Evolutionary conservation across 2,888 invertebrate genomes (phyloP), one percentile per base, ranked within the genome.

Genomic region (Euclidia mi): DNA sequence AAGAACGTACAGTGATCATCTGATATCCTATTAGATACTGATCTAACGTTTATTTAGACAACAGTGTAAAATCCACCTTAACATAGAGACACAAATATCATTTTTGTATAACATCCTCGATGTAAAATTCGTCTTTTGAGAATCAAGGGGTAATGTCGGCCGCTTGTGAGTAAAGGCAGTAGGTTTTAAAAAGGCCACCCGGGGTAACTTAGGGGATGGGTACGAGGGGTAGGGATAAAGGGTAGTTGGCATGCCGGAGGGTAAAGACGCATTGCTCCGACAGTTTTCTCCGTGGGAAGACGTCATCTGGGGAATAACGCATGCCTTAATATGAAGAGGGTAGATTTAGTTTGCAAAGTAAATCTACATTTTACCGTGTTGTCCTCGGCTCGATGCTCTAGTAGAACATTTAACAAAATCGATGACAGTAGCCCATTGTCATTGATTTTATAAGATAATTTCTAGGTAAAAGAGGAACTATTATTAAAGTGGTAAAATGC

Each of bases 141-240:
- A 86, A 81, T 85, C 65, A 68, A 72, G 76, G 56, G 46, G 63
- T 76, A 76, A 76, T 80, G 81, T 74, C 82, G 80, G 82, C 56
- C 50, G 56, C 37, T 57, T 58, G 81, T 78, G 76, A 78, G 82
- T 75, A 81, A 89, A 86, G 82, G 89, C 79, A 79, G 79, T 77
- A 83, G 82, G 78, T 76, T 85, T 88, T 90, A 89, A 92, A 92
- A 92, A 89, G 80, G 79, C 85, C 83, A 80, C 81, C 81, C 81
- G 66, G 56, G 70, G 71, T 64, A 62, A 69, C 72, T 73, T 72
- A 71, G 62, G 61, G 74, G 71, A 67, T 65, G 73, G 70, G 56
- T 48, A 45, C 37, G 65, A 76, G 56, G 51, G 62, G 84, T 72
- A 70, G 84, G 84, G 82, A 73, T 74, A 67, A n/a, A 74, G 70